These are phyloP conservation scores for Nasonia giraulti DNA, from an alignment of 1,140 invertebrate genomes.

Conservation along the genomic window DNA sequence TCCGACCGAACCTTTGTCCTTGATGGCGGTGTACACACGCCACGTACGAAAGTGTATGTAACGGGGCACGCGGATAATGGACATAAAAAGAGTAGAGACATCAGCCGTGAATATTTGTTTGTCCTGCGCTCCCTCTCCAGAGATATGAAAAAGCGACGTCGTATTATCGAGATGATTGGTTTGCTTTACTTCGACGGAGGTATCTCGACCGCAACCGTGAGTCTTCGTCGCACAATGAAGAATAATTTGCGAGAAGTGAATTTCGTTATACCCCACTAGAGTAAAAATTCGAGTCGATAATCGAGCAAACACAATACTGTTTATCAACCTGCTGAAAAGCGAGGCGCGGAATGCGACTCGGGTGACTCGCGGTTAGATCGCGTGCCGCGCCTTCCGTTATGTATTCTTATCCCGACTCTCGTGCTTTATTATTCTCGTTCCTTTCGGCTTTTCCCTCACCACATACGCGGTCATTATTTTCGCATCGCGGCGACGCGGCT, in stretches of 20 bases:
- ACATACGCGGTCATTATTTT: background rate
- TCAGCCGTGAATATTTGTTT: background rate
- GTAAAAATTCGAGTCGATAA: too few species aligned
- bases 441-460: background rate
- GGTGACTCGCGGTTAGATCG: constrained; percentile 8
- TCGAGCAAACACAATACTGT: background rate
- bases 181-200: background rate
- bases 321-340: constrained; percentile 26
- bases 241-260: background rate
- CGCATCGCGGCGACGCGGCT: background rate
- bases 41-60: background rate
- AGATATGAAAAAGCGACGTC: background rate
- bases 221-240: background rate
- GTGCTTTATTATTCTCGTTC: background rate
- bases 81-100: background rate
- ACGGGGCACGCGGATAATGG: background rate
- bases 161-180: background rate
- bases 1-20: background rate
- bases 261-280: background rate
- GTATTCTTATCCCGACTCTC: background rate
- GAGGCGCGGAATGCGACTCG: background rate
- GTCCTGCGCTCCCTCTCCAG: background rate
- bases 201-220: background rate
- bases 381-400: constrained; percentile 19
- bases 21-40: background rate